phyloP scores from a whole-genome alignment of 2,888 invertebrate species.

The Schizaphis graminum region DNA sequence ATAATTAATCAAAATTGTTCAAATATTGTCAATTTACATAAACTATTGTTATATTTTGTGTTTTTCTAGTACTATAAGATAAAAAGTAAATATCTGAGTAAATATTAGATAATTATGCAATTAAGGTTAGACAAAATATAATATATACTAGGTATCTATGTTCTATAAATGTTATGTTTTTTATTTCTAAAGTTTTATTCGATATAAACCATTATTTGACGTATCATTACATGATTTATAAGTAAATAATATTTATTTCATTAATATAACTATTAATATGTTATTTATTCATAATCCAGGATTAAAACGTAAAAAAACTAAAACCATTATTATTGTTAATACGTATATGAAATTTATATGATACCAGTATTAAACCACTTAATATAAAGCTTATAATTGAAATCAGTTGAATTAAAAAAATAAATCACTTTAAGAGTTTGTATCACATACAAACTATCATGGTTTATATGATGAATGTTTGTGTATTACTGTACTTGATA shows the following conservation, averaged over 20 bases:
- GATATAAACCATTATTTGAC: slow-evolving; percentile 4
- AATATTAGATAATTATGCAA: background rate
- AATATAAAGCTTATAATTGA: background rate
- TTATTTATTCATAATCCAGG: slow-evolving; percentile 4
- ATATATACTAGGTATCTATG: background rate
- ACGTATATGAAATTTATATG: background rate
- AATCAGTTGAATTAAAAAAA: background rate
- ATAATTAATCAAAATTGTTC: background rate
- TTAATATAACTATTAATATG: background rate
- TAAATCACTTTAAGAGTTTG: background rate
- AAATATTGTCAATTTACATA: background rate
- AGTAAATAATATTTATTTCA: background rate
- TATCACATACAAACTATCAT: background rate
- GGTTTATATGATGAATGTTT: background rate
- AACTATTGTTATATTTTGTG: background rate
- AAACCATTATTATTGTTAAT: background rate
- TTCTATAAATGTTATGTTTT: background rate
- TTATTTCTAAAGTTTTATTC: background rate
- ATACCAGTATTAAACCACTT: background rate
- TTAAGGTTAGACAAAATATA: background rate
- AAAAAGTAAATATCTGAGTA: background rate
- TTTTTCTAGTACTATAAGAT: background rate
- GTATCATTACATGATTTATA: background rate
- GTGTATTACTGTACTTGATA: background rate
- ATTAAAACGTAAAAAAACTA: background rate